Evolutionary conservation across 2,113 vertebrate species (phyloP).

Genomic region (Pelodiscus sinensis): DNA sequence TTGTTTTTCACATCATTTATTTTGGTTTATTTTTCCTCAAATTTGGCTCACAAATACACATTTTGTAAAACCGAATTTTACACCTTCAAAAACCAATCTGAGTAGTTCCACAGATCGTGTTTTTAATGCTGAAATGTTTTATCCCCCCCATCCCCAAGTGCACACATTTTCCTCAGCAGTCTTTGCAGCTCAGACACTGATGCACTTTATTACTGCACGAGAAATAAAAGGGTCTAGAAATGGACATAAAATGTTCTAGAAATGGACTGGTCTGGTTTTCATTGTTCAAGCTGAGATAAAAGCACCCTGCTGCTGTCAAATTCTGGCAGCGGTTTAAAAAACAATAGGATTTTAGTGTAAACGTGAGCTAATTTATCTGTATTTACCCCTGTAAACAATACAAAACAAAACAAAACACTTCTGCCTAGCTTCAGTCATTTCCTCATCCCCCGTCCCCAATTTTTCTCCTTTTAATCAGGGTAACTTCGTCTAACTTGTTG

Average conservation of each 20-base stretch:
- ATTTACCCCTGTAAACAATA: not conserved
- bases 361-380: not conserved
- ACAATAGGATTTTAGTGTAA: not conserved
- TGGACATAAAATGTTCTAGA: not conserved
- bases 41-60: not conserved
- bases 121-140: not conserved
- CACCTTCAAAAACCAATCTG: not conserved
- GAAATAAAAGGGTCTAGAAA: not conserved
- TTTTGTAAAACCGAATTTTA: not conserved
- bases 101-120: constrained; percentile 22
- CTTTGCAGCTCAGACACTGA: not conserved
- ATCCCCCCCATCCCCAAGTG: not conserved
- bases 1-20: not conserved
- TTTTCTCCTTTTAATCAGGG: not conserved
- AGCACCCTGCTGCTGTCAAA: not conserved
- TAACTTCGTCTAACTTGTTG: not conserved
- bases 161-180: not conserved
- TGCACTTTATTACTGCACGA: fast-evolving
- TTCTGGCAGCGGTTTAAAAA: not conserved
- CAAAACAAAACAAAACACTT: not conserved
- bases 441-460: fast-evolving
- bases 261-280: not conserved
- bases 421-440: not conserved
- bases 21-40: constrained; percentile 7
- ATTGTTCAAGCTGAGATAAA: not conserved